Percentiles rank a stretch among this genome's conserved stretches.
phyloP scores from a whole-genome alignment of 2,113 vertebrate genomes.

The Prolemur simus region DNA sequence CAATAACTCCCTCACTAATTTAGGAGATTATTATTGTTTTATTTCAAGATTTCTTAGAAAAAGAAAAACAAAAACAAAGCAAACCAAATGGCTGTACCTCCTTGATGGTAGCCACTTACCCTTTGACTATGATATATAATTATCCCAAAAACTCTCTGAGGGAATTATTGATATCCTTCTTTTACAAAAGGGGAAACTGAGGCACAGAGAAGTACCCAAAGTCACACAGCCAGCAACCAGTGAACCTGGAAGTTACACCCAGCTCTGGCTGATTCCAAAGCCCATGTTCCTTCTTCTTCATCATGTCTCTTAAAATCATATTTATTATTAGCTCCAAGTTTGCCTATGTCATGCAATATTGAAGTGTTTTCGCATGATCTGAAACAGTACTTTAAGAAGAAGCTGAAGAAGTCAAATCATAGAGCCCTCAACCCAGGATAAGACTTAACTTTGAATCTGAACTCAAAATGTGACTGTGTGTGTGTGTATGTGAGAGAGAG shows the following conservation, averaged over 20 bases:
- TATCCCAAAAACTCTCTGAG: not conserved
- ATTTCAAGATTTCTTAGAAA: not conserved
- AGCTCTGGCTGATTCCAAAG: not conserved
- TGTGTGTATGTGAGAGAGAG: not conserved
- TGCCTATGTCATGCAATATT: not conserved
- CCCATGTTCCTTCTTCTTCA: not conserved
- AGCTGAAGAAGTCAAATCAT: not conserved
- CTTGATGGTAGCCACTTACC: not conserved
- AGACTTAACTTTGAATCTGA: not conserved
- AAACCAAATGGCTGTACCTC: not conserved
- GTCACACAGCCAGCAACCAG: not conserved
- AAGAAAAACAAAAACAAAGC: not conserved
- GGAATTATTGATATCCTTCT: not conserved
- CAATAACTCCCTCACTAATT: not conserved
- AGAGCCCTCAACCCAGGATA: not conserved
- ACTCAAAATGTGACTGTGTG: not conserved
- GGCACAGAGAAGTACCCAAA: not conserved
- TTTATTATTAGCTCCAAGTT: not conserved
- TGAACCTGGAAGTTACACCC: not conserved
- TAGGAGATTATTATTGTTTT: not conserved
- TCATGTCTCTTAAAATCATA: not conserved
- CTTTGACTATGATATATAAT: not conserved
- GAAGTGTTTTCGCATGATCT: not conserved
- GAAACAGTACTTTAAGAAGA: conserved; percentile 24
- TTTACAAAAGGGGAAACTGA: not conserved